phyloP scores from a whole-genome alignment of 2,113 vertebrate species.

The Coryphaenoides rupestris region DNA sequence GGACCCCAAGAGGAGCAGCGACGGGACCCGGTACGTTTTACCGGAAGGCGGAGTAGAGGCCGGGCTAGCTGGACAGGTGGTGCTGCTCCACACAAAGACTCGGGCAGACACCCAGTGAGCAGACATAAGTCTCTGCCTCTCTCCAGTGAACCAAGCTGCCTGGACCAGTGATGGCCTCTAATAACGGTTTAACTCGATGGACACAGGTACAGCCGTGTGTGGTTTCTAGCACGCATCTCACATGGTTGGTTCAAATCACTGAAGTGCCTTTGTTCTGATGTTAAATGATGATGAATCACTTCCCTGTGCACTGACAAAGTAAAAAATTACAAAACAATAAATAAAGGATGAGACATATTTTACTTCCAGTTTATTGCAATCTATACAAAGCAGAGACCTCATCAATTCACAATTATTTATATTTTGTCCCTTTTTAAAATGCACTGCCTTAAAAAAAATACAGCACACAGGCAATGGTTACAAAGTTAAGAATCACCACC shows the following conservation, averaged over 20 bases:
- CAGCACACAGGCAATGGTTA: constrained; percentile 30
- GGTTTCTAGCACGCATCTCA: too few species aligned
- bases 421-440: constrained; percentile 31
- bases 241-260: too few species aligned
- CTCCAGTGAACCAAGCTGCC: background rate
- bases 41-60: constrained; percentile 75
- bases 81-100: constrained; percentile 72
- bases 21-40: constrained; percentile 77
- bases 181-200: too few species aligned
- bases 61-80: constrained; percentile 79
- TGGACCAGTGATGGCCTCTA: too few species aligned
- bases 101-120: constrained; percentile 10
- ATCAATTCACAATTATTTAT: constrained; percentile 14
- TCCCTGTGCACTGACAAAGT: too few species aligned
- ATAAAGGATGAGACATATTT: too few species aligned
- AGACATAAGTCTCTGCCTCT: background rate
- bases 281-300: too few species aligned
- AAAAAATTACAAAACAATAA: too few species aligned
- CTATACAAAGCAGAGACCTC: constrained; percentile 48
- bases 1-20: constrained; percentile 69
- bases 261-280: too few species aligned
- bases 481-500: background rate
- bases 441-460: constrained; percentile 43
- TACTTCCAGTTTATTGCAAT: constrained; percentile 74
- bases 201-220: too few species aligned